A percentile compares a stretch with the other conserved stretches of the same genome.
Evolutionary conservation across 2,113 vertebrate species (phyloP).

Genomic region (Pionites leucogaster): DNA sequence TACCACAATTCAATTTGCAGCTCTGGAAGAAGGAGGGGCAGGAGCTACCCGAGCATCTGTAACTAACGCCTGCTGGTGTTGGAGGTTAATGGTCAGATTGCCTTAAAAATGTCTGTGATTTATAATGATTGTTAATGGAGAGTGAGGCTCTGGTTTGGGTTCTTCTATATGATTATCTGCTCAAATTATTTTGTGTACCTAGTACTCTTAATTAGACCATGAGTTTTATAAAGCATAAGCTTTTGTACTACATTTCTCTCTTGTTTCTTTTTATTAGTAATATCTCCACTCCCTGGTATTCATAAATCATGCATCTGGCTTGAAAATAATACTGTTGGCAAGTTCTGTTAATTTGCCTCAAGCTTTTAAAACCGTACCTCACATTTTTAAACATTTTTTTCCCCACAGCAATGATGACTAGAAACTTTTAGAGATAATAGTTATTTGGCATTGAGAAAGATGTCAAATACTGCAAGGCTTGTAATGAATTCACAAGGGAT

Average conservation of each 20-base stretch:
- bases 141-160: neutral
- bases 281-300: neutral
- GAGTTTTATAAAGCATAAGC: neutral
- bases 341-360: neutral
- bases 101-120: neutral
- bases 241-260: neutral
- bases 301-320: neutral
- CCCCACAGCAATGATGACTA: neutral
- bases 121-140: neutral
- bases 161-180: neutral
- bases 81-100: neutral
- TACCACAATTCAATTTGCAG: neutral
- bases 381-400: neutral
- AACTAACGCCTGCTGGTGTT: neutral
- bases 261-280: neutral
- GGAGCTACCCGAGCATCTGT: neutral
- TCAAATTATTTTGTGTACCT: neutral
- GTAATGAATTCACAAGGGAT: conserved; percentile 8
- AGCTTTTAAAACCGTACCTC: neutral
- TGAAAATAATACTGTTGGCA: neutral
- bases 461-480: neutral
- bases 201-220: neutral
- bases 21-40: neutral
- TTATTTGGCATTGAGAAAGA: conserved; percentile 24
- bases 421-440: neutral